Evolutionary conservation across 2,797 vertebrate genomes (phyloP).

Genomic region (Brotogeris chrysoptera): DNA sequence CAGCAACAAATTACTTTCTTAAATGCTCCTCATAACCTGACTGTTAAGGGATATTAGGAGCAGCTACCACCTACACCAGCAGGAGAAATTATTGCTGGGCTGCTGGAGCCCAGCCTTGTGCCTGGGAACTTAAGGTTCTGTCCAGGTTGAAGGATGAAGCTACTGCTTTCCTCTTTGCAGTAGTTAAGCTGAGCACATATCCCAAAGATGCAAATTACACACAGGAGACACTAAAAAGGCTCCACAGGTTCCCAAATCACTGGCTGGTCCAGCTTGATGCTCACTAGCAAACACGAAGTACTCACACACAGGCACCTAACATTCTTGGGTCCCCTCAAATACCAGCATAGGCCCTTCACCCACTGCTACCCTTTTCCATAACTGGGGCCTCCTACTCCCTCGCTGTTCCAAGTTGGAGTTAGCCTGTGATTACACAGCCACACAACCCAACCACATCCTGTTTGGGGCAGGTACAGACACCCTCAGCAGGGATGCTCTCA

Average conservation of each 20-base stretch:
- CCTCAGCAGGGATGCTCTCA: not conserved
- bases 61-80: not conserved
- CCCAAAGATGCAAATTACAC: not conserved
- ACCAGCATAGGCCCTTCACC: accelerated
- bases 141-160: accelerated
- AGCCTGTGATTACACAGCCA: not conserved
- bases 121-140: accelerated
- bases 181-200: not conserved
- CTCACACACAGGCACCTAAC: not conserved
- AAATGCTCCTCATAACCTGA: not conserved
- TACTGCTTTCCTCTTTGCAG: not conserved
- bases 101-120: accelerated
- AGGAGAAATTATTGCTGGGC: not conserved
- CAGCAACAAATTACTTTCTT: not conserved
- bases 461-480: not conserved
- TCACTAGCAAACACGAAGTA: not conserved
- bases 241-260: accelerated
- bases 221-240: not conserved
- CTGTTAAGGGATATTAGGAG: not conserved
- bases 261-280: not conserved
- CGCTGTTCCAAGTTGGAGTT: not conserved
- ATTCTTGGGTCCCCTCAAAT: accelerated
- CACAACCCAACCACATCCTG: accelerated
- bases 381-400: not conserved
- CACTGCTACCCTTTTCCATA: accelerated